A percentile compares a stretch with the other conserved stretches of the same genome.
phyloP scores from a whole-genome alignment of 2,113 vertebrate species.

The Prolemur simus region DNA sequence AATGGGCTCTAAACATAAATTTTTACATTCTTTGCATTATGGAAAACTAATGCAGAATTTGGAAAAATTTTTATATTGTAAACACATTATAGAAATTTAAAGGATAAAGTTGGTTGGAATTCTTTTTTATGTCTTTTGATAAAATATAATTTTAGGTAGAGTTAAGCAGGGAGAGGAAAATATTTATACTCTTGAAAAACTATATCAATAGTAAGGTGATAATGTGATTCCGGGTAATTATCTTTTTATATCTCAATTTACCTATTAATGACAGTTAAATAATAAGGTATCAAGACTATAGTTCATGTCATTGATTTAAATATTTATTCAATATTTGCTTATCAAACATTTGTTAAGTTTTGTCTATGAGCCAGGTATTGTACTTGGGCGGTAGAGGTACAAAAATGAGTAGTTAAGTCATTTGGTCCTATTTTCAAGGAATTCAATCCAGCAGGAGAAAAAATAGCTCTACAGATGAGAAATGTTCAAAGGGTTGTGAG shows the following conservation, averaged over 20 bases:
- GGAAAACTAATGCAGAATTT: not conserved
- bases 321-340: not conserved
- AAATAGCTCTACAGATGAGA: not conserved
- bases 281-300: not conserved
- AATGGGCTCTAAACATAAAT: not conserved
- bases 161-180: not conserved
- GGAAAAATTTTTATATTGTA: not conserved
- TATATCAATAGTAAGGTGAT: not conserved
- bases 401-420: not conserved
- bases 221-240: not conserved
- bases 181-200: not conserved
- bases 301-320: slow-evolving; percentile 26
- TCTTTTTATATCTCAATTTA: not conserved
- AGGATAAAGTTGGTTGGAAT: not conserved
- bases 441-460: not conserved
- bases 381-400: not conserved
- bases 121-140: not conserved
- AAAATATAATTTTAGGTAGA: not conserved
- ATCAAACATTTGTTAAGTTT: not conserved
- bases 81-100: not conserved
- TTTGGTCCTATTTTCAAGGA: not conserved
- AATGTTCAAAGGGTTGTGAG: not conserved
- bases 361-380: not conserved
- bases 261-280: not conserved
- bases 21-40: not conserved